These are phyloP conservation scores for Phortica okadai DNA, from an alignment of 2,888 invertebrate species.

Conservation along the genomic window DNA sequence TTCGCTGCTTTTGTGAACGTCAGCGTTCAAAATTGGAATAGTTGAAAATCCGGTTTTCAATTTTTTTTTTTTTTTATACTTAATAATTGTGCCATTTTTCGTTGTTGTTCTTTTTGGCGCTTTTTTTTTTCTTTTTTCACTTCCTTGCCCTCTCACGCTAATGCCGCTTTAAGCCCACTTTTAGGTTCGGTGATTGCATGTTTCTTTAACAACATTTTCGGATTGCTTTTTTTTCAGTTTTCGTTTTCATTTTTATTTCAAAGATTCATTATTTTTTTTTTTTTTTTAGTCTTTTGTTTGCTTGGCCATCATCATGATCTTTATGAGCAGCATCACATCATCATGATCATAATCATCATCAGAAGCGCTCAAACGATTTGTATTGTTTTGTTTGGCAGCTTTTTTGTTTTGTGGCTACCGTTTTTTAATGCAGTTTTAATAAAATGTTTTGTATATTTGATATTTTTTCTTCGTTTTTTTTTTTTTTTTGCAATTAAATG, in stretches of 20 bases:
- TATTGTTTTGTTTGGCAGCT: background rate
- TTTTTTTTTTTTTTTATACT: background rate
- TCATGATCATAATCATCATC: background rate
- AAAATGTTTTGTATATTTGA: slow-evolving; percentile 28
- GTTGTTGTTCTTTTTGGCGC: slow-evolving; percentile 26
- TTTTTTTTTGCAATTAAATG: slow-evolving; percentile 52
- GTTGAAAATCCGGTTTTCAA: slow-evolving; percentile 33
- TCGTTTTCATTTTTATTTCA: background rate
- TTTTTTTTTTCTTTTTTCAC: background rate
- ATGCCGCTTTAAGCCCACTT: background rate
- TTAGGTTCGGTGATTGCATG: background rate
- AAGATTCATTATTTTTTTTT: background rate
- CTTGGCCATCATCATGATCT: background rate
- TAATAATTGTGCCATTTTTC: background rate
- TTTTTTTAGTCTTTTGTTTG: background rate
- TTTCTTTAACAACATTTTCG: background rate
- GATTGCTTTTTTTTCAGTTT: background rate
- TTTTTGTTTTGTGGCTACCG: slow-evolving; percentile 8
- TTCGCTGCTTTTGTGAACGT: slow-evolving; percentile 2
- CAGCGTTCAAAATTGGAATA: slow-evolving; percentile 18
- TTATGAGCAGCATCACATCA: background rate
- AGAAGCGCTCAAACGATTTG: background rate
- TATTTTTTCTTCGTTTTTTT: slow-evolving; percentile 6
- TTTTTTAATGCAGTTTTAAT: slow-evolving; percentile 52
- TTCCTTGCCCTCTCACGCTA: background rate